These are phyloP conservation scores for Tetragnatha versicolor DNA, from an alignment of 1,140 invertebrate genomes.

Conservation along the genomic window DNA sequence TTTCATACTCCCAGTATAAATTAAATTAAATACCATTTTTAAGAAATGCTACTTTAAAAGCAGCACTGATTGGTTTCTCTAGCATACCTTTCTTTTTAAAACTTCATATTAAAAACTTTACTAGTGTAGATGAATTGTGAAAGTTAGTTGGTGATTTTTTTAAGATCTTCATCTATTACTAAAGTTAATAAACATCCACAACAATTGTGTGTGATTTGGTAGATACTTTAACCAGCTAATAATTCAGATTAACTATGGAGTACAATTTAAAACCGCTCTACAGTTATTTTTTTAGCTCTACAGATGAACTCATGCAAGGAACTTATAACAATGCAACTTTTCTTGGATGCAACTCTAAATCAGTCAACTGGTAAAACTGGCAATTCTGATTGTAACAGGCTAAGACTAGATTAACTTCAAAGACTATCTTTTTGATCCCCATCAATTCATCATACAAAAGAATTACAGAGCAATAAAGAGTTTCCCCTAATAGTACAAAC, in stretches of 20 bases:
- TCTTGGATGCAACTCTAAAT: not conserved
- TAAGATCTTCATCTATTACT: no score
- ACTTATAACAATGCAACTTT: not conserved
- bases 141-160: no score
- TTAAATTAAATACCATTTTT: no score
- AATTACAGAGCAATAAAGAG: conserved; percentile 8
- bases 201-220: no score
- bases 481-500: not conserved
- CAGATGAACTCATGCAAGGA: not conserved
- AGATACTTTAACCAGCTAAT: conserved; percentile 10
- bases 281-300: conserved; percentile 10
- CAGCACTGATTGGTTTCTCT: no score
- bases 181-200: no score
- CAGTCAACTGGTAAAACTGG: conserved; percentile 7
- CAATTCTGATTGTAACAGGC: not conserved
- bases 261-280: not conserved
- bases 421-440: conserved; percentile 31
- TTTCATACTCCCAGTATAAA: no score
- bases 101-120: no score
- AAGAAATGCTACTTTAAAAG: no score
- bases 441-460: not conserved
- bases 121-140: no score
- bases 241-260: conserved; percentile 1
- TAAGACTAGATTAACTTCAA: conserved; percentile 29
- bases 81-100: no score